Evolutionary conservation across 2,888 invertebrate species (phyloP), one percentile per base, ranked within the genome.

Genomic region (Tiliacea citrago): DNA sequence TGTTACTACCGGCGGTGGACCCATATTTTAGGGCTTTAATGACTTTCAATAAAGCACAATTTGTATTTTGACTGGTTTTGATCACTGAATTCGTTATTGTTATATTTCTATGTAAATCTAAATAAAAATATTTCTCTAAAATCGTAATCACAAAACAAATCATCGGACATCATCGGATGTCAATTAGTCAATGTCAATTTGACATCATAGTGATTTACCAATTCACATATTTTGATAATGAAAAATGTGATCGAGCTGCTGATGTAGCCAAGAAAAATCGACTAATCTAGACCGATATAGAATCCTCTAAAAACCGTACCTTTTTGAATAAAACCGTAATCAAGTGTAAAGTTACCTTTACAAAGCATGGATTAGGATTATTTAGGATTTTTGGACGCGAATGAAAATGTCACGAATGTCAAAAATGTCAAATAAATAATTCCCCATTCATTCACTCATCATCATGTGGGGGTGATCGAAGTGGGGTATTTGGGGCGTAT

Each of bases 1-100:
- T 61, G 99, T 99, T 29, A 99, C 99, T 73, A 98, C 98, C 16
- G 99, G 99, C 84, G 98, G 98, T 78, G 98, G 98, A 70, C 97
- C 97, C 98, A 98, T 98, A 74, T 47, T 82, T 63, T 63, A 53
- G 13, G 2, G 21, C 10, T 65, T 61, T n/a, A 21, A 39, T 2
- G 2, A 9, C n/a, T 47, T 70, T 12, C 12, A 16, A 42, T 35
- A 10, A 53, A 47, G 5, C 39, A 53, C 21, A 29, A n/a, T 29
- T 35, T 24, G 0, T 53, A 39, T 24, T 70, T 39, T 16, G 1
- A 61, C 10, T 6, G 39, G 10, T 39, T 24, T 57, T 49, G 1
- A 49, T 21, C 16, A 55, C 47, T 45, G 21, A 12, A 21, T 24
- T 2, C 2, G 51, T 47, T 45, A 53, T 13, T 24, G 21, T 35